A percentile compares a stretch with the other conserved stretches of the same genome.
These are phyloP conservation scores for Rhingia rostrata DNA, from an alignment of 2,888 invertebrate species.

Conservation along the genomic window DNA sequence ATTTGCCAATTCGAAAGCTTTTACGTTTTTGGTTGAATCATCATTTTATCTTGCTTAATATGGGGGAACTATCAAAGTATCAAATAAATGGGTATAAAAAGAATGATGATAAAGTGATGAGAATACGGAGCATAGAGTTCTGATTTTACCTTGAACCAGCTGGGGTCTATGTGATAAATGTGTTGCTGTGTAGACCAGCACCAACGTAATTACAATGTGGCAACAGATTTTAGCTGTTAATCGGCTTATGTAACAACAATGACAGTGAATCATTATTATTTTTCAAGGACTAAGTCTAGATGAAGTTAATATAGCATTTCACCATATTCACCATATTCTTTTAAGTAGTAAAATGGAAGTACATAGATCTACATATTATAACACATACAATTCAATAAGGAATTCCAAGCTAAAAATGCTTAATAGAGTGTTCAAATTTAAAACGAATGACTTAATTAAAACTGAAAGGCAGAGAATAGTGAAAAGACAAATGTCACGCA, in stretches of 20 bases:
- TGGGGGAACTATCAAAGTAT: conserved; percentile 1
- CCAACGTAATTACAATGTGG: conserved; percentile 13
- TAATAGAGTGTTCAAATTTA: no score
- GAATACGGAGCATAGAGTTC: background rate
- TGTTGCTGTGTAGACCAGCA: conserved; percentile 1
- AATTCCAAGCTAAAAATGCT: no score
- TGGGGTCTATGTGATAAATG: conserved; percentile 21
- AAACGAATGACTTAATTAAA: no score
- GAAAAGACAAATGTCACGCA: no score
- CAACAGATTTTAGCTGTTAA: conserved; percentile 27
- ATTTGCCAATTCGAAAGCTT: conserved; percentile 12
- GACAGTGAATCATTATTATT: conserved; percentile 14
- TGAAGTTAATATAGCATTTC: background rate
- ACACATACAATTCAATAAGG: no score
- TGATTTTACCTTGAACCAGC: background rate
- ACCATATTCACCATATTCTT: no score
- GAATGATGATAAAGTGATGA: conserved; percentile 6
- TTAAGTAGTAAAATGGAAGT: no score
- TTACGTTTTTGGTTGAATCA: conserved; percentile 20
- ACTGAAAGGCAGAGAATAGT: no score
- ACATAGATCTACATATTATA: no score
- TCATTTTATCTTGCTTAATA: conserved; percentile 16
- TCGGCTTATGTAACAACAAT: conserved; percentile 23
- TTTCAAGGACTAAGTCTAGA: conserved; percentile 11
- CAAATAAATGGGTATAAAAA: background rate